Percentiles rank a stretch among this genome's conserved stretches.
Conservation (phyloP, 2,113 vertebrate species). For the Corythornis cristatus region DNA sequence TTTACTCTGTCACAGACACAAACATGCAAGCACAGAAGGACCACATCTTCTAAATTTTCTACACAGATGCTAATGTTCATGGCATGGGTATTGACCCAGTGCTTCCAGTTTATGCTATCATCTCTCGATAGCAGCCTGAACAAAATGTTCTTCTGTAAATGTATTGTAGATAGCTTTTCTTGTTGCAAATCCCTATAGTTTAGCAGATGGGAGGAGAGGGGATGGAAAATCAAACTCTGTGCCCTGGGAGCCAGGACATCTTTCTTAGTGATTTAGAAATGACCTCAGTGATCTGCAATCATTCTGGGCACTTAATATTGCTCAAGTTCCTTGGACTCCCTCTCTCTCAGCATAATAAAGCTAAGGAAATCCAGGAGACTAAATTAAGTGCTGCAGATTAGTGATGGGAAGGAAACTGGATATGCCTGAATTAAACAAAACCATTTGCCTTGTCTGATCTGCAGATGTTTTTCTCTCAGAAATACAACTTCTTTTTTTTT, state of each 20-base stretch:
- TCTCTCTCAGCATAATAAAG: slow-evolving; percentile 5
- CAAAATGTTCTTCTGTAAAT: neutral
- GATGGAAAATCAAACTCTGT: slow-evolving; percentile 15
- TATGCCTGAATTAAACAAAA: slow-evolving; percentile 61
- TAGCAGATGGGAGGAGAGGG: neutral
- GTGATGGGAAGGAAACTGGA: slow-evolving; percentile 48
- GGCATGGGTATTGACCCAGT: neutral
- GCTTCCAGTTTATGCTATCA: neutral
- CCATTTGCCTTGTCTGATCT: slow-evolving; percentile 55
- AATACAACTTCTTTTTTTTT: slow-evolving; percentile 44
- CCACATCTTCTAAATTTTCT: neutral
- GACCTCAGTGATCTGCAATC: neutral
- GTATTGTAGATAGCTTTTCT: neutral
- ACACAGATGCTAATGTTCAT: neutral
- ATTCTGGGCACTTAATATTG: neutral
- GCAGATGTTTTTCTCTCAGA: slow-evolving; percentile 63
- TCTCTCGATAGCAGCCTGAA: neutral
- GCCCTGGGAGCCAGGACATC: neutral
- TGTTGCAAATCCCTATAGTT: neutral
- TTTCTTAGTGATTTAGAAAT: neutral
- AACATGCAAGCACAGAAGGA: neutral
- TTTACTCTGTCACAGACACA: neutral
- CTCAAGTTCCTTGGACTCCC: neutral
- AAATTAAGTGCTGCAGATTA: slow-evolving; percentile 46
- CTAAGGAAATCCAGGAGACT: slow-evolving; percentile 25